Evolutionary conservation across 2,113 vertebrate species (phyloP), one percentile per base, ranked within the genome.

Genomic region (Hyperoodon ampullatus): DNA sequence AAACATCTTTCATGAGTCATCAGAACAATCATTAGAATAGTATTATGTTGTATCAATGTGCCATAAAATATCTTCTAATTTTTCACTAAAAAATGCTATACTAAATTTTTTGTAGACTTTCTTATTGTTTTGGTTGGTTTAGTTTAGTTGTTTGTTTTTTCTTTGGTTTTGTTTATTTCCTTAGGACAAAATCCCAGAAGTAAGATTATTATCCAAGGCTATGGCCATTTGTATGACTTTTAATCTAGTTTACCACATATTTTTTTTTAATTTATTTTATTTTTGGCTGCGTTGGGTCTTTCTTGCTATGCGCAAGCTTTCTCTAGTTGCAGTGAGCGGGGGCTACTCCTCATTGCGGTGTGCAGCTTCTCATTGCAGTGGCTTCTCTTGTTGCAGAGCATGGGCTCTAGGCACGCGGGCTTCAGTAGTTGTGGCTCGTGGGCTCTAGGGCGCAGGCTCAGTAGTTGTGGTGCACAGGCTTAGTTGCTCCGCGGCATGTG

Each of bases 41-140:
- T 30, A 77, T 63, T 33, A 18, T 84, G 13, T 61, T 81, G 1
- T 42, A n/a, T 78, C 70, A 61, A 1, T 53, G 5, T 42, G 30
- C 60, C n/a, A 42, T 63, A 89, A 53, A 53, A 50, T 58, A 81
- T 30, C 72, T 92, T 58, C 35, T 30, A 58, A 23, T 39, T 83
- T 87, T 84, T 88, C 4, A 42, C 53, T 83, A 47, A 68, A 90
- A 87, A 50, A 42, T 47, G 16, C 21, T 72, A 11, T 28, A 24
- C 23, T 82, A 47, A 39, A 16, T 33, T 53, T 88, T 55, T 53
- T 58, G 15, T 10, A 81, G 24, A 71, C 6, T 83, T 71, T 82
- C 1, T 35, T 55, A 23, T 96, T 90, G 21, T 84, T 95, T 92
- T 84, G 11, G 3, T 94, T 94, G 30, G 8, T 70, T 85, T 93